phyloP scores from a whole-genome alignment of 92 coral and sea anemone species.

The Paragorgia papillata region DNA sequence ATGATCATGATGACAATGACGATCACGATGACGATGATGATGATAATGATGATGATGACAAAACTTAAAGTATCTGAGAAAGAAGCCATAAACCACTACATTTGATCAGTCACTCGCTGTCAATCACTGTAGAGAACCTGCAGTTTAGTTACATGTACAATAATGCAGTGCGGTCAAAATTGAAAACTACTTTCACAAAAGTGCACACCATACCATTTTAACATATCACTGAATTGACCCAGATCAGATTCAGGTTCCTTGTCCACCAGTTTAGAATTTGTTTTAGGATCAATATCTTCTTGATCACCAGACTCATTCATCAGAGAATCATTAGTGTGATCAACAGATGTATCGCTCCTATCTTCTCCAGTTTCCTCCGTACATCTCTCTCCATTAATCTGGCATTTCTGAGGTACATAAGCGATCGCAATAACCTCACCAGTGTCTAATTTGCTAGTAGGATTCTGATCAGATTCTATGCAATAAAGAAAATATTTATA shows the following conservation, averaged over 20 bases:
- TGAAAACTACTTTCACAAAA: too few relatives aligned
- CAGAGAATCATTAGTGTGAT: neutral
- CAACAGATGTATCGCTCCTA: neutral
- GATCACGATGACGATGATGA: too few relatives aligned
- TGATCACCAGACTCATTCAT: neutral
- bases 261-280: neutral
- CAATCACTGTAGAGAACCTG: too few relatives aligned
- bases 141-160: too few relatives aligned
- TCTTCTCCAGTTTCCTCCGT: neutral
- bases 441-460: too few relatives aligned
- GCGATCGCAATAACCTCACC: neutral
- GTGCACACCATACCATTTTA: constrained; percentile 9
- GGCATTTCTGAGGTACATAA: neutral
- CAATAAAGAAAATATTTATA: too few relatives aligned
- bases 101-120: too few relatives aligned
- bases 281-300: neutral
- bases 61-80: too few relatives aligned
- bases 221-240: constrained; percentile 27
- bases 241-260: constrained; percentile 2
- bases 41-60: too few relatives aligned
- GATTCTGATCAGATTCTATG: too few relatives aligned
- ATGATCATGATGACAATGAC: neutral
- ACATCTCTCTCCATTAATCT: neutral
- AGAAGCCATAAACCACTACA: too few relatives aligned
- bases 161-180: too few relatives aligned